These are phyloP conservation scores for Pholis gunnellus DNA, from an alignment of 2,113 vertebrate species.

Conservation along the genomic window DNA sequence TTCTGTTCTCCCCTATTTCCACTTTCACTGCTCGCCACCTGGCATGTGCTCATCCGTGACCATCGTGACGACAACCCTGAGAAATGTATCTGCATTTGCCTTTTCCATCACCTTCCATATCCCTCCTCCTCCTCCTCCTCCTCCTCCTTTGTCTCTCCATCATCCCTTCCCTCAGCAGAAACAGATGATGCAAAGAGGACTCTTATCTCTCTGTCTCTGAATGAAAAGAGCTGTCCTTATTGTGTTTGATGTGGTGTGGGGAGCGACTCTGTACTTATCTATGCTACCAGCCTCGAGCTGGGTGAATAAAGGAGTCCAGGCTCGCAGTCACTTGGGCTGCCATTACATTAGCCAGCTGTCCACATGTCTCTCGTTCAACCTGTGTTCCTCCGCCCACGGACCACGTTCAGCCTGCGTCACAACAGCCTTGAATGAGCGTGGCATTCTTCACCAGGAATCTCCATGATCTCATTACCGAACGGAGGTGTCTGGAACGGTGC, in stretches of 20 bases:
- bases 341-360: conserved; percentile 50
- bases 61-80: conserved; percentile 45
- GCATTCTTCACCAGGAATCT: conserved; percentile 37
- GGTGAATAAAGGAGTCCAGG: conserved; percentile 16
- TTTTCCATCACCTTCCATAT: not conserved
- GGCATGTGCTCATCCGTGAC: conserved; percentile 57
- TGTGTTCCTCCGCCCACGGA: not conserved
- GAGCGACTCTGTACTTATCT: conserved; percentile 39
- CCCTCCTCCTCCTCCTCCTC: not conserved
- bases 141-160: conserved; percentile 7
- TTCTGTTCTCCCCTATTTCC: conserved; percentile 46
- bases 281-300: conserved; percentile 10
- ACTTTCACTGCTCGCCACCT: conserved; percentile 56
- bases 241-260: conserved; percentile 28
- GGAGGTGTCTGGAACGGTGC: conserved; percentile 25
- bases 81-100: conserved; percentile 37
- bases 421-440: conserved; percentile 16
- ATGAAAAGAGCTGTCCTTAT: conserved; percentile 50
- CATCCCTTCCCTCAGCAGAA: not conserved
- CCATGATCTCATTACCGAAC: conserved; percentile 44
- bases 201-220: conserved; percentile 47
- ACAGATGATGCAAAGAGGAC: conserved; percentile 11
- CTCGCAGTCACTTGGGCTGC: conserved; percentile 33
- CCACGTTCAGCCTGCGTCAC: conserved; percentile 2
- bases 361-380: conserved; percentile 42